Percentiles rank a stretch among this genome's conserved stretches.
phyloP scores from a whole-genome alignment of 2,888 invertebrate genomes.

The Philhelius pedissequus region DNA sequence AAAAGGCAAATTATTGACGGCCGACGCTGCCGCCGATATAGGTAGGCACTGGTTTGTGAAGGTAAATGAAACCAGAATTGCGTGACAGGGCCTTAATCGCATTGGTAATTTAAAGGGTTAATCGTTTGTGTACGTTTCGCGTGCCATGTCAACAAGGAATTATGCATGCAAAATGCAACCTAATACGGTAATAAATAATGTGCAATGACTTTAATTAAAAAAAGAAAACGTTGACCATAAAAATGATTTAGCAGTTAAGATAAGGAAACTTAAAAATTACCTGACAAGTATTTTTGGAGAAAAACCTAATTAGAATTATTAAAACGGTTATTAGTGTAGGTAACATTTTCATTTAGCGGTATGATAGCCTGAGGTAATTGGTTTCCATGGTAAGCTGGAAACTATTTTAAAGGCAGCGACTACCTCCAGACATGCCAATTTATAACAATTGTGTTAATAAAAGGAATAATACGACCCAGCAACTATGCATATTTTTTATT shows the following conservation, averaged over 20 bases:
- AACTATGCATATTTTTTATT: too few species aligned
- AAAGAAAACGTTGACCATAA: conserved; percentile 17
- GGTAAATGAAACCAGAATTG: conserved; percentile 34
- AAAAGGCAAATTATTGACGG: neutral
- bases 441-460: too few species aligned
- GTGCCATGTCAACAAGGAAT: conserved; percentile 54
- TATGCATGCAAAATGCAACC: conserved; percentile 45
- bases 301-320: conserved; percentile 17
- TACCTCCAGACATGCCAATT: too few species aligned
- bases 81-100: conserved; percentile 57
- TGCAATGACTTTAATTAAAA: conserved; percentile 41
- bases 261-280: conserved; percentile 10
- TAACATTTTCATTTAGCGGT: neutral
- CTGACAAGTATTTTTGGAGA: conserved; percentile 35
- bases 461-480: too few species aligned
- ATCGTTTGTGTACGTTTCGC: conserved; percentile 56
- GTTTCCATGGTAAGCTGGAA: neutral
- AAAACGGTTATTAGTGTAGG: neutral
- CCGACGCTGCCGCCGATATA: too few species aligned
- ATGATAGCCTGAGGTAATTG: neutral
- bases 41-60: neutral
- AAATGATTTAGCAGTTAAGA: conserved; percentile 10
- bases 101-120: conserved; percentile 61
- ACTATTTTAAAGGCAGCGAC: too few species aligned
- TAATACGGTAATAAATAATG: conserved; percentile 54